phyloP scores from a whole-genome alignment of 2,113 vertebrate genomes.

The Brachypodius melanocephalos region DNA sequence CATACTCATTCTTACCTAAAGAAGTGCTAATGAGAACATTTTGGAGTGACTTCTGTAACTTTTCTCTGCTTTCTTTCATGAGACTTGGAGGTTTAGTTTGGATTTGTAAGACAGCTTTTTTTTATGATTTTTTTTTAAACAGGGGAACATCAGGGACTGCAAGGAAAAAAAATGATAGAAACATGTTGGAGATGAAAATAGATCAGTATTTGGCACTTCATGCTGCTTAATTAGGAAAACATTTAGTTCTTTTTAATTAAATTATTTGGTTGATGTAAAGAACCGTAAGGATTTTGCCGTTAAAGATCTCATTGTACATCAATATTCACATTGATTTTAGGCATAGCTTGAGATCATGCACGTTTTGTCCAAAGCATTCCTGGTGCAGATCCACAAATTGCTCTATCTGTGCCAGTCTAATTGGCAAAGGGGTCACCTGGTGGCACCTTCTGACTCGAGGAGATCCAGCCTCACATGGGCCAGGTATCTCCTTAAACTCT shows the following conservation, averaged over 20 bases:
- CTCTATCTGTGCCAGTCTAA: neutral
- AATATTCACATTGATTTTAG: neutral
- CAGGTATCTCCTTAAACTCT: neutral
- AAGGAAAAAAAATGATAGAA: neutral
- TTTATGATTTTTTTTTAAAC: neutral
- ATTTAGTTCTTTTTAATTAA: neutral
- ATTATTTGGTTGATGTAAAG: neutral
- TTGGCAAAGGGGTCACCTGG: neutral
- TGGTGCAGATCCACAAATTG: neutral
- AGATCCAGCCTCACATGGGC: accelerated
- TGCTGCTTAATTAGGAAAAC: neutral
- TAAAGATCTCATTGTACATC: neutral
- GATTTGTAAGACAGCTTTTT: neutral
- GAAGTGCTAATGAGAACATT: constrained; percentile 19
- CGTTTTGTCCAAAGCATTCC: neutral
- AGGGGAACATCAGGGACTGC: neutral
- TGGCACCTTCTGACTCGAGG: neutral
- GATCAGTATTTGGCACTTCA: neutral
- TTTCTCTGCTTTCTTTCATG: neutral
- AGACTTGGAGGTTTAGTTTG: neutral
- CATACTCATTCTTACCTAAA: neutral
- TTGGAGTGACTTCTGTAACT: neutral
- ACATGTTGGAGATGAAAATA: neutral
- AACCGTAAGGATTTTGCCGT: neutral
- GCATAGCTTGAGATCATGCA: neutral